Percentiles rank a stretch among this genome's conserved stretches.
Evolutionary conservation across 1,140 invertebrate species (phyloP).

Genomic region (Scylla paramamosain): DNA sequence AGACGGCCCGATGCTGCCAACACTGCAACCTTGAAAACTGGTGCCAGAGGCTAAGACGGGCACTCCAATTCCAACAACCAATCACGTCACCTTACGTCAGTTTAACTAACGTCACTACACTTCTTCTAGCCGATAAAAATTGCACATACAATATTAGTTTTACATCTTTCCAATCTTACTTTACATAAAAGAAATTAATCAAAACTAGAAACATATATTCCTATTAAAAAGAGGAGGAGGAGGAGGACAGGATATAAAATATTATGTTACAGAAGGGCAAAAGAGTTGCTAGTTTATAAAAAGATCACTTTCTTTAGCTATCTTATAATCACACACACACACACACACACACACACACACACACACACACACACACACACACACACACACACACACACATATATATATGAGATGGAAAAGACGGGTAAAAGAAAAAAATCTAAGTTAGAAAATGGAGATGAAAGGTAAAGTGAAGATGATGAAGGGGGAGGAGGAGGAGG

Average conservation of each 20-base stretch:
- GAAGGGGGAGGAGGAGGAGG: neutral
- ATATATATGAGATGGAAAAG: neutral
- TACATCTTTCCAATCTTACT: neutral
- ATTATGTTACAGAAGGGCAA: too few relatives aligned
- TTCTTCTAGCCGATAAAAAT: neutral
- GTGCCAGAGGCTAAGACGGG: slow-evolving; percentile 35
- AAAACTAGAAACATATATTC: neutral
- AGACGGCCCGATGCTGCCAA: slow-evolving; percentile 24
- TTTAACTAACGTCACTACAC: slow-evolving; percentile 1
- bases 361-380: slow-evolving; percentile 8
- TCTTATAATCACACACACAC: too few relatives aligned
- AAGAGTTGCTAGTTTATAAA: too few relatives aligned
- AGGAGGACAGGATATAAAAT: too few relatives aligned
- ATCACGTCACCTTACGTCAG: neutral
- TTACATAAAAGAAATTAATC: neutral
- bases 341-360: neutral
- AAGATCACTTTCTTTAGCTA: too few relatives aligned
- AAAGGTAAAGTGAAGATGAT: too few relatives aligned
- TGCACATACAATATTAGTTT: neutral
- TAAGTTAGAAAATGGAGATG: too few relatives aligned
- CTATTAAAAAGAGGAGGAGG: neutral
- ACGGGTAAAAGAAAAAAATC: too few relatives aligned
- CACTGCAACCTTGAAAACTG: slow-evolving; percentile 40
- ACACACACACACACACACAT: slow-evolving; percentile 30
- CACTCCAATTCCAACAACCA: neutral